phyloP scores from a whole-genome alignment of 1,140 invertebrate species.

The Kradibia gibbosae region DNA sequence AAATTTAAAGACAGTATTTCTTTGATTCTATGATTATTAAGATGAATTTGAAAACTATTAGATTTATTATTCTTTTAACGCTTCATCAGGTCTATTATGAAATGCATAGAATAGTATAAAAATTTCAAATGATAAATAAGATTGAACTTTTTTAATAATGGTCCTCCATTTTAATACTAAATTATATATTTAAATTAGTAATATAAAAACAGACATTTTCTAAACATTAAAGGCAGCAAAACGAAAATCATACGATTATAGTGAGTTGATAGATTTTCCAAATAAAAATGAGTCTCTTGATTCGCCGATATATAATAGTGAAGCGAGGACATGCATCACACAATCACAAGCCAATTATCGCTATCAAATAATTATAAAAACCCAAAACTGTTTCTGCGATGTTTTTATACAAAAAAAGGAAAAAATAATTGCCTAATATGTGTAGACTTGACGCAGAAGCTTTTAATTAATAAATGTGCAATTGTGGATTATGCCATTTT shows the following conservation, averaged over 20 bases:
- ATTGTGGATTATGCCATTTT: constrained; percentile 10
- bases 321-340: constrained; percentile 49
- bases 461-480: constrained; percentile 25
- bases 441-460: constrained; percentile 36
- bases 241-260: constrained; percentile 65
- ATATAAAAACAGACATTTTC: constrained; percentile 50
- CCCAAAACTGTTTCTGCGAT: constrained; percentile 35
- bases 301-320: constrained; percentile 42
- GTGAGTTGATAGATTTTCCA: constrained; percentile 72
- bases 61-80: neutral
- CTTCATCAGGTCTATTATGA: constrained; percentile 28
- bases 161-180: constrained; percentile 22
- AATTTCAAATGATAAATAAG: neutral
- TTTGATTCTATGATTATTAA: too few species aligned
- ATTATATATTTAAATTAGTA: constrained; percentile 35
- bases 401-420: constrained; percentile 35
- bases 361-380: constrained; percentile 35
- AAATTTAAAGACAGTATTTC: too few species aligned
- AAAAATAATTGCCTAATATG: constrained; percentile 36
- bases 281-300: constrained; percentile 68
- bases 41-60: too few species aligned
- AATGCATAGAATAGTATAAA: neutral
- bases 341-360: constrained; percentile 41
- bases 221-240: constrained; percentile 43
- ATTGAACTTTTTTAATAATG: constrained; percentile 3